Evolutionary conservation across 1,140 invertebrate genomes (phyloP).

Genomic region (Caerostris darwini): DNA sequence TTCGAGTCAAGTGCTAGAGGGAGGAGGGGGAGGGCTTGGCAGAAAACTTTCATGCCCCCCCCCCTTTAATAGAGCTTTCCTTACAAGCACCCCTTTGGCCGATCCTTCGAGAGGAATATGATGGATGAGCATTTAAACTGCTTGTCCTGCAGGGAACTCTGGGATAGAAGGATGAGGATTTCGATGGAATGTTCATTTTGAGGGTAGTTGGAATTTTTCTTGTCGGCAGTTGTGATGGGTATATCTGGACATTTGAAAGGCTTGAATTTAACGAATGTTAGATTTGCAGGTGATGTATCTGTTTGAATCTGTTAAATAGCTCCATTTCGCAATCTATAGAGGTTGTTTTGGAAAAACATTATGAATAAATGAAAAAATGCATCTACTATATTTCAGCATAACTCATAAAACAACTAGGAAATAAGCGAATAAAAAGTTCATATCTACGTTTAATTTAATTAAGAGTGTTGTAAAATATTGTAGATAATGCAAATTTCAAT

Average conservation of each 20-base stretch:
- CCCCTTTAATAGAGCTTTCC: neutral
- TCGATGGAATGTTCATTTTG: neutral
- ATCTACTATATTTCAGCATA: too few species aligned
- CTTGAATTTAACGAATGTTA: too few species aligned
- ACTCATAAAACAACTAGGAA: too few species aligned
- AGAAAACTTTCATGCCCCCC: neutral
- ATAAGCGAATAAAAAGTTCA: too few species aligned
- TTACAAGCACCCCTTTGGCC: neutral
- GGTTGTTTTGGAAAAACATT: too few species aligned
- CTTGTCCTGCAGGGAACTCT: constrained; percentile 20
- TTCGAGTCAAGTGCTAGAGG: neutral
- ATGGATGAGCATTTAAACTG: constrained; percentile 64
- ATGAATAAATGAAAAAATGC: too few species aligned
- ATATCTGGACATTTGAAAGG: neutral
- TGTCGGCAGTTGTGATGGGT: neutral
- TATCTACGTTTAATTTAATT: too few species aligned
- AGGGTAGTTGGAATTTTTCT: neutral
- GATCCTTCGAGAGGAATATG: neutral
- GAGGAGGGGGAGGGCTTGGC: neutral
- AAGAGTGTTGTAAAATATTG: too few species aligned
- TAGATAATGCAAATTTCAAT: too few species aligned
- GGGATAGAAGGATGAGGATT: neutral
- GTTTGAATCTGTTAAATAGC: too few species aligned
- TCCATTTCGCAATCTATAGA: too few species aligned
- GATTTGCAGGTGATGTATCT: too few species aligned